Base-by-base conservation (phyloP, 2,797 vertebrate species). In the Percopsis omiscomaycus region DNA sequence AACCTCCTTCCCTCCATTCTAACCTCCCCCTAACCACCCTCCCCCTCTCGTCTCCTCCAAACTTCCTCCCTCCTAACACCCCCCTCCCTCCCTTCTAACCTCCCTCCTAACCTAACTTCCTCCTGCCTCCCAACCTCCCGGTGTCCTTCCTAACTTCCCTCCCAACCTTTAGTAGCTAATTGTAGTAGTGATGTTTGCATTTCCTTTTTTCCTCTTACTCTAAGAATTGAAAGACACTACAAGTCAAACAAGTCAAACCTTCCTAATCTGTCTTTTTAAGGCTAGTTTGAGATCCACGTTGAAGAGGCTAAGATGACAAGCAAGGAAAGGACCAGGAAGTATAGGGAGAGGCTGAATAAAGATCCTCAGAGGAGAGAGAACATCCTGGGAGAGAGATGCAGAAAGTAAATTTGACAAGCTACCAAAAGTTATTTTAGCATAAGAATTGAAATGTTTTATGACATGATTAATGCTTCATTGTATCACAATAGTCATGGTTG, bases 331-430 rank as follows among this genome's bases (percentile, higher is more conserved):
- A 3, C 55, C 32, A 58, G 37, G 37, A 58, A 58, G 55, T 58
- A 3, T 45, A 58, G 55, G 55, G 55, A 58, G 55, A 58, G 55
- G 55, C 37, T 58, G 55, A 58, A 44, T 16, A n/a, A n/a, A 58
- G 54, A 55, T 37, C 8, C 29, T n/a, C 2, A 32, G 54, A 55
- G 28, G 28, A 55, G 10, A 55, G 53, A 55, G 13, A 32, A 55
- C 5, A 3, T 55, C 9, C 29, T 4, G 54, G 37, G 54, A 37
- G 54, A 55, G 54, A 55, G 54, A 55, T 28, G 29, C 54, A 55
- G 11, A 55, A 32, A 55, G 54, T 55, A 55, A 30, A 55, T 55
- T 55, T 55, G 29, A 55, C 54, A 55, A 32, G 54, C 10, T 28
- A 55, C 53, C 8, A 32, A 1, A 32, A 55, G 29, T 55, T 30